Percentiles rank a stretch among this genome's conserved stretches.
Evolutionary conservation across 2,797 vertebrate genomes (phyloP).

Genomic region (Catharus ustulatus): DNA sequence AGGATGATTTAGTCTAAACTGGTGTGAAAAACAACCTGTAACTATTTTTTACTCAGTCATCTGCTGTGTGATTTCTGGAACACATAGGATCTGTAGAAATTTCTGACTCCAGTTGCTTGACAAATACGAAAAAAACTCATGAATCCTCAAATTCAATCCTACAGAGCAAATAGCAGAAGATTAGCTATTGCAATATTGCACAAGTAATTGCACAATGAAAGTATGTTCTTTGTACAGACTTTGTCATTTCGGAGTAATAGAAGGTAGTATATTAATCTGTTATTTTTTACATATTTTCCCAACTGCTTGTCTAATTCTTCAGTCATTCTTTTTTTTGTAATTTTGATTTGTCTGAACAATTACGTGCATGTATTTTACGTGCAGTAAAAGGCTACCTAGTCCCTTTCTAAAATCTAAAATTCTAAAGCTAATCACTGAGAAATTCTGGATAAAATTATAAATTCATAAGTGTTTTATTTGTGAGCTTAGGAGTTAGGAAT

Average conservation of each 20-base stretch:
- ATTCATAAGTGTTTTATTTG: neutral
- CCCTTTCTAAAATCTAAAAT: neutral
- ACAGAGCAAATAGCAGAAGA: neutral
- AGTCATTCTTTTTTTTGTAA: neutral
- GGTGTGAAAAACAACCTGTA: rapidly evolving
- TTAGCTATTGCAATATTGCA: slow-evolving; percentile 32
- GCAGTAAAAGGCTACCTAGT: neutral
- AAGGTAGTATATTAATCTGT: neutral
- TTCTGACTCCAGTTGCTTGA: neutral
- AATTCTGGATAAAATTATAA: neutral
- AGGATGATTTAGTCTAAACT: neutral
- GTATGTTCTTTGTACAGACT: slow-evolving; percentile 18
- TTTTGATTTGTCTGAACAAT: neutral
- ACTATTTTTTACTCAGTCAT: neutral
- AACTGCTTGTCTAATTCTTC: neutral
- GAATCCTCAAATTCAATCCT: slow-evolving; percentile 18
- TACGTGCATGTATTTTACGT: neutral
- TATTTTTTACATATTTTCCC: neutral
- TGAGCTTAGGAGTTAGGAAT: neutral
- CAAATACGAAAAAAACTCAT: neutral
- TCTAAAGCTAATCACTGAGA: neutral
- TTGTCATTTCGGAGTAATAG: slow-evolving; percentile 11
- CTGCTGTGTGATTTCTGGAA: neutral
- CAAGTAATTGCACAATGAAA: slow-evolving; percentile 50
- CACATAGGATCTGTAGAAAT: neutral